Conservation (phyloP, 2,888 invertebrate species). For the Halictus ligatus region DNA sequence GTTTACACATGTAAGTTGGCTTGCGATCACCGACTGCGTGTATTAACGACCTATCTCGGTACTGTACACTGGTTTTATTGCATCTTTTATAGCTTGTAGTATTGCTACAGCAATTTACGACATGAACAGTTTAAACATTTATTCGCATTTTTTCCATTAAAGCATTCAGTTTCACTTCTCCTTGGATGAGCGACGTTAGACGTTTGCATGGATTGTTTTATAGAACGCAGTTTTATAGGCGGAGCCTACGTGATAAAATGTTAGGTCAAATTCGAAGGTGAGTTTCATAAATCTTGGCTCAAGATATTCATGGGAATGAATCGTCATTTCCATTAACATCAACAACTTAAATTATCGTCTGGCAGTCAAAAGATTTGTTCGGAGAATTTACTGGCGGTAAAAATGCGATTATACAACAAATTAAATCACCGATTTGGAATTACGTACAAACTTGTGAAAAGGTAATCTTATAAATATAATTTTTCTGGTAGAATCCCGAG, state of each 20-base stretch:
- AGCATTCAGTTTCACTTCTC: background rate
- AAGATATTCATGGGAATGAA: background rate
- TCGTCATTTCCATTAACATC: background rate
- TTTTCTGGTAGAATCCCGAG: background rate
- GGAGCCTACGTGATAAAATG: background rate
- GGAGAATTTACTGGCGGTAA: background rate
- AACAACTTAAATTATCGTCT: background rate
- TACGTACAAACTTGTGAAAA: too few relatives aligned
- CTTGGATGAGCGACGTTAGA: background rate
- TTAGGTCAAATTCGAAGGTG: background rate
- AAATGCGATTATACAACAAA: background rate
- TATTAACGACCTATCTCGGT: background rate
- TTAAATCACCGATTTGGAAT: too few relatives aligned
- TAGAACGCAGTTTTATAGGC: background rate
- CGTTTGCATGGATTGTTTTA: background rate
- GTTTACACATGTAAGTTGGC: background rate
- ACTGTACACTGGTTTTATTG: background rate
- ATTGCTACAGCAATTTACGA: background rate
- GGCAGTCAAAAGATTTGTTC: background rate
- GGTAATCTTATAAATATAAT: background rate
- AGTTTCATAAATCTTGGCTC: background rate
- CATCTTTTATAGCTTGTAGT: background rate
- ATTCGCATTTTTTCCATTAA: background rate
- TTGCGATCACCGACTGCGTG: background rate
- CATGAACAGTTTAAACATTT: background rate